These are phyloP conservation scores for Myotis davidii DNA, from an alignment of 2,113 vertebrate species.

Conservation along the genomic window DNA sequence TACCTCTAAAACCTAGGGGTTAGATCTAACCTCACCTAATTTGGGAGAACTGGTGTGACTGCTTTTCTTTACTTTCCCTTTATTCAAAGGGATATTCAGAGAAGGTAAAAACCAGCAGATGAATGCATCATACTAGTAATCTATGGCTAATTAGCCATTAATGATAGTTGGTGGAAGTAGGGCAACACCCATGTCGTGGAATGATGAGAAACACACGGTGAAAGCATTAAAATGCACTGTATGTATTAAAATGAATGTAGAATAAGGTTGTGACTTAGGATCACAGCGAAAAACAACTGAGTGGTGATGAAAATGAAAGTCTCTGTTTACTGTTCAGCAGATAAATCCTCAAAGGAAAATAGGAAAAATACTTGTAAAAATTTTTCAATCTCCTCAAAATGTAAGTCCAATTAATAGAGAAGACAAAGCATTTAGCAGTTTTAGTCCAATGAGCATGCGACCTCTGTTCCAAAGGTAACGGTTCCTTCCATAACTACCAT, in stretches of 20 bases:
- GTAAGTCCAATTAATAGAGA: not conserved
- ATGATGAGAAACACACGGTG: not conserved
- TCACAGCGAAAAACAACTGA: not conserved
- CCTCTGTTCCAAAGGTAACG: not conserved
- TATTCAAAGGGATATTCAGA: not conserved
- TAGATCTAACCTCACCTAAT: not conserved
- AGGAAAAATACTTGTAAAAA: not conserved
- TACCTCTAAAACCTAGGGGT: not conserved
- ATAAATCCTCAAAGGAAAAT: not conserved
- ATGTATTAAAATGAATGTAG: not conserved
- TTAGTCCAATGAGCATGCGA: not conserved
- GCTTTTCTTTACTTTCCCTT: not conserved
- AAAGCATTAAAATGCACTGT: not conserved
- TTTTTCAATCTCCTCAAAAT: not conserved
- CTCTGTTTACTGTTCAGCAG: not conserved
- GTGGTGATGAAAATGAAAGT: not conserved
- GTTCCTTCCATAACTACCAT: not conserved
- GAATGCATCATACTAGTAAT: not conserved
- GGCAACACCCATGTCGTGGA: not conserved
- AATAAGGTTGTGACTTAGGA: not conserved
- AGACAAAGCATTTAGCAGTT: not conserved
- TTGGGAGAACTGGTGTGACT: not conserved
- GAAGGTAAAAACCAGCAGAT: not conserved
- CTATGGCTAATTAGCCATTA: not conserved
- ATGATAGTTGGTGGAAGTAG: not conserved